A percentile compares a stretch with the other conserved stretches of the same genome.
Conservation (phyloP, 2,888 invertebrate genomes). For the Eledona agricola region DNA sequence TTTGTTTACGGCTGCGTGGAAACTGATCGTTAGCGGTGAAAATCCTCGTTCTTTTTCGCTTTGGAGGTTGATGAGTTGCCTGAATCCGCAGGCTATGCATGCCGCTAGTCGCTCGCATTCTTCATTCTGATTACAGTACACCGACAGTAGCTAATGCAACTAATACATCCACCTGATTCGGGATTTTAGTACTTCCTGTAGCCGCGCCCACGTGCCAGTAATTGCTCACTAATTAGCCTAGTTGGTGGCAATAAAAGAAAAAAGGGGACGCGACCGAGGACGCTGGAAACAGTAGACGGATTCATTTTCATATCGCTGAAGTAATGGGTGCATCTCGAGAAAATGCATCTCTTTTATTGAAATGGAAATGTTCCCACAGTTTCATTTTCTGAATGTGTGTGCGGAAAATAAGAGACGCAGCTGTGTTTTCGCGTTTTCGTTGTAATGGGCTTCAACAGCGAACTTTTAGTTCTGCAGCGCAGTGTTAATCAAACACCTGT, state of each 20-base stretch:
- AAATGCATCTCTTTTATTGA: no score
- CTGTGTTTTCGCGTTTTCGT: no score
- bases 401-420: no score
- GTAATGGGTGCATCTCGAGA: no score
- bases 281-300: constrained; percentile 9
- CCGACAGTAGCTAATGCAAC: constrained; percentile 25
- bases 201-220: constrained; percentile 31
- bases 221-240: constrained; percentile 30
- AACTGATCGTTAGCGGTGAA: no score
- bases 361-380: no score
- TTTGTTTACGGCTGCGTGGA: no score
- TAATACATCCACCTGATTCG: constrained; percentile 28
- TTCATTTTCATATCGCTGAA: no score
- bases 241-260: constrained; percentile 25
- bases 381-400: no score
- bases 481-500: no score
- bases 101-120: constrained; percentile 33
- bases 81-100: constrained; percentile 16
- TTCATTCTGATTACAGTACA: constrained; percentile 18
- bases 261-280: constrained; percentile 9
- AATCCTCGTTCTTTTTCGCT: constrained; percentile 6
- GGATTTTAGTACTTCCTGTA: constrained; percentile 30
- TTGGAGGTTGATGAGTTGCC: constrained; percentile 9
- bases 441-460: no score
- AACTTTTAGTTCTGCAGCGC: no score